Base-by-base conservation (phyloP, 1,140 invertebrate genomes). In the Eupristina koningsbergeri region DNA sequence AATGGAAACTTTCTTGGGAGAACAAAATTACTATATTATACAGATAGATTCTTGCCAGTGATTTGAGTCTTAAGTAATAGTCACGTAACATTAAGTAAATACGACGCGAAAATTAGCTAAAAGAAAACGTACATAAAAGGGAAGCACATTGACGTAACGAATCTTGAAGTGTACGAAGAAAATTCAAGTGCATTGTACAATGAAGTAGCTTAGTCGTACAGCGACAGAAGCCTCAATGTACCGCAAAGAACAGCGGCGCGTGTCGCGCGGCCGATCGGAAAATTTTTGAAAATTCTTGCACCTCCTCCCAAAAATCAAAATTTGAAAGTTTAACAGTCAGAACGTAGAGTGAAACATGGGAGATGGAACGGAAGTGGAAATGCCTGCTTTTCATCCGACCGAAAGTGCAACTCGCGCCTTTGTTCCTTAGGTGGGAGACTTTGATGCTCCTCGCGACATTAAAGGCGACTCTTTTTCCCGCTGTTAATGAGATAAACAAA, bases 11-110 rank as follows among this genome's bases (percentile, higher is more conserved):
- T 80, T 73, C 0, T 58, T 58, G 53, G 31, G 63, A 74, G n/a
- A 80, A 67, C 19, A 31, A 69, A 81, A 45, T 80, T 29, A 39
- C 36, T 80, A 74, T 36, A 53, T 76, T 85, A 73, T 76, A 83
- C 82, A 85, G 86, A 85, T 86, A 89, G 84, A 86, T 87, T 90
- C 90, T 89, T 91, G 89, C 90, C 91, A 91, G 90, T 90, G 91
- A 92, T 92, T 91, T 92, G 90, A 92, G 87, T 87, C 86, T 88
- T 89, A 80, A 11, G 58, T 11, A 7, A 36, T n/a, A 74, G 36
- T 74, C 76, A 76, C 77, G 77, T 74, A 39, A 61, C 61, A 79
- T 26, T 71, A 29, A 84, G 73, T 7, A 41, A 67, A 78, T 8
- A 11, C 61, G 31, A 83, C 47, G 47, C 81, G 81, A 71, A 71